Conservation (phyloP, 2,888 invertebrate species). For the Gerris lacustris region DNA sequence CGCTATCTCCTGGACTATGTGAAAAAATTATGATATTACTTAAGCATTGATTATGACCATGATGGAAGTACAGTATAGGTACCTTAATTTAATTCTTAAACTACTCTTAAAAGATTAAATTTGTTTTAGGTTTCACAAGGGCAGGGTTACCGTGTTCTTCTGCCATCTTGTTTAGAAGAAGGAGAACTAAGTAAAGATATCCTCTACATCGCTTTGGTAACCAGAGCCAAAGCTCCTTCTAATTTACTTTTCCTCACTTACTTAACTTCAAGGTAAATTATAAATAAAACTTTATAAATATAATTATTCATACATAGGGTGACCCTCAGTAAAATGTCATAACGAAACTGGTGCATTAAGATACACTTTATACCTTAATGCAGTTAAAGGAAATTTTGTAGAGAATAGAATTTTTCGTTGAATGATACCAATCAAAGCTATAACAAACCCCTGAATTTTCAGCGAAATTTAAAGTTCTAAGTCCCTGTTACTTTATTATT, state of each 20-base stretch:
- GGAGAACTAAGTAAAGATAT: constrained; percentile 48
- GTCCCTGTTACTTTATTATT: too few relatives aligned
- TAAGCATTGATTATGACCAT: too few relatives aligned
- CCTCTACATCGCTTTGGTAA: constrained; percentile 52
- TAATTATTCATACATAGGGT: too few relatives aligned
- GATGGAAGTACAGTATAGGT: too few relatives aligned
- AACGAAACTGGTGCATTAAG: constrained; percentile 50
- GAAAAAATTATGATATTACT: too few relatives aligned
- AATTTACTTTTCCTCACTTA: constrained; percentile 49
- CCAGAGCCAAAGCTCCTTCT: constrained; percentile 44
- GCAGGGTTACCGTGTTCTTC: constrained; percentile 50
- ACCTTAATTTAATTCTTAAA: background rate
- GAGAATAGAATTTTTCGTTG: too few relatives aligned
- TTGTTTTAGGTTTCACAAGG: constrained; percentile 30
- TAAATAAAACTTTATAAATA: constrained; percentile 38
- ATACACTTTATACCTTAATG: constrained; percentile 19
- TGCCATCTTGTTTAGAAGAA: constrained; percentile 44
- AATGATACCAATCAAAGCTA: too few relatives aligned
- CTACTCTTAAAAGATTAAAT: background rate
- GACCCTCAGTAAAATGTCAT: too few relatives aligned
- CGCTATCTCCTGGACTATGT: too few relatives aligned
- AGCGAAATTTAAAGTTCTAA: too few relatives aligned
- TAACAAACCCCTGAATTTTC: too few relatives aligned
- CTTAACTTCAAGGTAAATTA: constrained; percentile 40
- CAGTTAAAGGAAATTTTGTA: too few relatives aligned